Conservation (phyloP, 2,888 invertebrate species). For the Opisthograptis luteolata region DNA sequence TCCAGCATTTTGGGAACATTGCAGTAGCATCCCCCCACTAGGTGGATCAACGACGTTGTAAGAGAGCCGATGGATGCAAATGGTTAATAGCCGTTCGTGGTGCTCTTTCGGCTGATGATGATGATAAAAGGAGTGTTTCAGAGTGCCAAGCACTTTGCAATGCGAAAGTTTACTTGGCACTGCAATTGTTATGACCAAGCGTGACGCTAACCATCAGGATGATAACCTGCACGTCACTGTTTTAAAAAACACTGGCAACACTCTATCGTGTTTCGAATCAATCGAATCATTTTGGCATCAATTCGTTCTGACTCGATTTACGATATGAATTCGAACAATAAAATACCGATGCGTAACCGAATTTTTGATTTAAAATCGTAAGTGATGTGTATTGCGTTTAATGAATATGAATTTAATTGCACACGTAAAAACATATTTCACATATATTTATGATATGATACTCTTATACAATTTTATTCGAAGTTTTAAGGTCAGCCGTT, state of each 20-base stretch:
- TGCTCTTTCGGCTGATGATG: too few relatives aligned
- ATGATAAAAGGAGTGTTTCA: too few relatives aligned
- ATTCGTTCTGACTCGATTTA: slow-evolving; percentile 69
- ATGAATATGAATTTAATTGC: slow-evolving; percentile 32
- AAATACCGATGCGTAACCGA: slow-evolving; percentile 40
- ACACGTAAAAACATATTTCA: slow-evolving; percentile 2
- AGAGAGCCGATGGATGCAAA: too few relatives aligned
- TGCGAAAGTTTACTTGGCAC: too few relatives aligned
- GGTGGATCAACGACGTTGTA: too few relatives aligned
- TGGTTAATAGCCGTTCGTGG: too few relatives aligned
- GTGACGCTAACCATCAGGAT: too few relatives aligned
- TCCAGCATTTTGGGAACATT: too few relatives aligned
- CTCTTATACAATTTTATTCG: background rate
- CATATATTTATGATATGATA: slow-evolving; percentile 12
- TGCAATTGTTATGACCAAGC: too few relatives aligned
- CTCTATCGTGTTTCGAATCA: slow-evolving; percentile 25
- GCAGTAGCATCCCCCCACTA: too few relatives aligned
- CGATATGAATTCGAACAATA: slow-evolving; percentile 55
- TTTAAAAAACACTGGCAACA: background rate
- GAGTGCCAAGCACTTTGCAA: too few relatives aligned
- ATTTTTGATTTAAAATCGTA: slow-evolving; percentile 48
- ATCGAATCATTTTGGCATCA: slow-evolving; percentile 58
- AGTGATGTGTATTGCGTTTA: slow-evolving; percentile 23
- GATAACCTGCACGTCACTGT: background rate
- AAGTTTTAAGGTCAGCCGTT: background rate